Conservation (phyloP, 2,888 invertebrate genomes). For the Leptarthrus brevirostris region DNA sequence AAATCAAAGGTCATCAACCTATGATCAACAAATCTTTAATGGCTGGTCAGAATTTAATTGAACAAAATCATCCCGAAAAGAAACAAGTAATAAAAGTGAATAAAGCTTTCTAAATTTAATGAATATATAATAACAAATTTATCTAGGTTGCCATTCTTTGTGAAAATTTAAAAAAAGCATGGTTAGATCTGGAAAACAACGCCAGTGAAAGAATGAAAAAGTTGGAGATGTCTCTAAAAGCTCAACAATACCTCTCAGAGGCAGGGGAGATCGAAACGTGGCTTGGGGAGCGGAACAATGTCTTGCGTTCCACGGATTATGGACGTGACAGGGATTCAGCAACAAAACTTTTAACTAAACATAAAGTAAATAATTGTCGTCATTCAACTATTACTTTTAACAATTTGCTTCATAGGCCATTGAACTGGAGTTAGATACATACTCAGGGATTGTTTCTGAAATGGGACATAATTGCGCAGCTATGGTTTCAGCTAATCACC, state of each 20-base stretch:
- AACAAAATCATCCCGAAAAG: constrained; percentile 83
- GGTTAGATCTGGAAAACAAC: constrained; percentile 79
- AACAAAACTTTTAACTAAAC: constrained; percentile 92
- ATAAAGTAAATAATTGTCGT: constrained; percentile 75
- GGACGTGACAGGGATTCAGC: constrained; percentile 92
- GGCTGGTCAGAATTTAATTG: constrained; percentile 81
- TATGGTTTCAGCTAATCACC: constrained; percentile 84
- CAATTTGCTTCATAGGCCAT: constrained; percentile 72
- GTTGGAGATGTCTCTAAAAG: constrained; percentile 86
- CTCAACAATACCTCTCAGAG: constrained; percentile 93
- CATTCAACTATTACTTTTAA: not conserved
- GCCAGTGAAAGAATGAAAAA: constrained; percentile 79
- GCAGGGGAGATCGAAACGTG: constrained; percentile 93
- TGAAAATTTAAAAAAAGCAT: constrained; percentile 76
- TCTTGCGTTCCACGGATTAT: constrained; percentile 84
- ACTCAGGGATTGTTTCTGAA: constrained; percentile 90
- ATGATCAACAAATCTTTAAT: constrained; percentile 84
- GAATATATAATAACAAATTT: not conserved
- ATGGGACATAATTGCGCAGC: constrained; percentile 88
- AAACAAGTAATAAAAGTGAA: constrained; percentile 72
- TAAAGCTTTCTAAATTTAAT: not conserved
- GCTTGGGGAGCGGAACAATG: constrained; percentile 88
- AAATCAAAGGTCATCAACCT: constrained; percentile 87
- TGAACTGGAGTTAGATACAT: constrained; percentile 90
- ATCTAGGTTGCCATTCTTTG: constrained; percentile 80